Evolutionary conservation across 2,797 vertebrate species (phyloP), one percentile per base, ranked within the genome.

Genomic region (Kryptolebias ocellatus): DNA sequence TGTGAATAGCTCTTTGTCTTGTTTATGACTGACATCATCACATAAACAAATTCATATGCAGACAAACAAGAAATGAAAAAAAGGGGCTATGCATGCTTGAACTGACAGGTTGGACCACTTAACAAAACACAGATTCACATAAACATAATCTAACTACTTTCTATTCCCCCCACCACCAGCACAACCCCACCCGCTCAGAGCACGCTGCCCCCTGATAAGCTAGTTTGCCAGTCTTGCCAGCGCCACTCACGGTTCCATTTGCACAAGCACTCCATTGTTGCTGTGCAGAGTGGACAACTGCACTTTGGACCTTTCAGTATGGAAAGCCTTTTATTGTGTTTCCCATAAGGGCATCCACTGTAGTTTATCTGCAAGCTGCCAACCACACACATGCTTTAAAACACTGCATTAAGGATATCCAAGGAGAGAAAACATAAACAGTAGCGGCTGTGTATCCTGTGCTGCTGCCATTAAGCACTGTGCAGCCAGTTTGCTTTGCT

Each of bases 241-340:
- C 53, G 53, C 79, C 60, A 37, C 88, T 67, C 86, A 89, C 83
- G 79, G 73, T 82, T 89, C 62, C 70, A 77, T 88, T 90, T 91
- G 89, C 88, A 92, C 91, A 91, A 74, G 72, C 27, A 76, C 74
- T 81, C 75, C 78, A 87, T 87, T 90, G 90, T 91, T 90, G 85
- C 83, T 37, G 79, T 64, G 83, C 90, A 73, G 81, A 84, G 78
- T 70, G 87, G 86, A 87, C 88, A 78, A 86, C 79, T 90, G 91
- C 79, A 89, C 88, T 90, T 92, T 77, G 88, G 89, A 93, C 90
- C 80, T 90, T 90, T 85, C 64, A 82, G 57, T 63, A 81, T 78
- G 87, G 77, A 72, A 74, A 78, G 76, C 66, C 70, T 89, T 85
- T 87, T 85, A 89, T 87, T 89, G 83, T 80, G 83, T 78, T 88